Evolutionary conservation across 2,888 invertebrate genomes (phyloP), one percentile per base, ranked within the genome.

Genomic region (Phortica okadai): DNA sequence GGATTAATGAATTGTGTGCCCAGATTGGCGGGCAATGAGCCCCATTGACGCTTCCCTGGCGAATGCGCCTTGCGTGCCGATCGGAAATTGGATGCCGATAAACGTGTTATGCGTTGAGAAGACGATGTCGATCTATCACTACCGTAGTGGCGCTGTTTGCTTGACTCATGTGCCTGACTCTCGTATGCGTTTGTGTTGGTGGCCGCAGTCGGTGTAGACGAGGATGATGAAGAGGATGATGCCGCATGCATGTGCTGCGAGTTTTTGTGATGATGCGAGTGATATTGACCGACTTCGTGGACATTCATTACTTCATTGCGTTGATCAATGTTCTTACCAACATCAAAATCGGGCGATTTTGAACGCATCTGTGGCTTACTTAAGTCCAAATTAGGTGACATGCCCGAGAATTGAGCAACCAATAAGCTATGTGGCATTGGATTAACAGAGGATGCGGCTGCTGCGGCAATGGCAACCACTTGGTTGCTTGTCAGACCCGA

Each of bases 1-100:
- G 97, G 97, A 89, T 97, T 98, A 45, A 97, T 97, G 82, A 97
- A 96, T 84, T 97, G 96, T 0, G 97, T 97, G 11, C 97, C 97
- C 80, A 97, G 92, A 85, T 97, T 97, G 2, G 96, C 93, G 0
- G 97, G 97, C 42, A 95, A 93, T 0, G 96, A 94, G 21, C 95
- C 95, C 95, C 95, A 94, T 88, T 96, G 96, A 45, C 96, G 93
- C 91, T 97, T 97, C 1, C 95, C 95, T 0, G 90, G 90, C 6
- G 90, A 91, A 41, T 94, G 90, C 0, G 90, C 83, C 73, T 91
- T 91, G 6, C 90, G 85, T n/a, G 87, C 87, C 4, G 89, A 79
- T 0, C 90, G 83, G 56, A 89, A 73, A 41, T 74, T 79, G 0
- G 84, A 82, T 14, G 82, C 79, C 0, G 84, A 76, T 8, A 83